Evolutionary conservation across 2,888 invertebrate genomes (phyloP).

Genomic region (Anthophora plumipes): DNA sequence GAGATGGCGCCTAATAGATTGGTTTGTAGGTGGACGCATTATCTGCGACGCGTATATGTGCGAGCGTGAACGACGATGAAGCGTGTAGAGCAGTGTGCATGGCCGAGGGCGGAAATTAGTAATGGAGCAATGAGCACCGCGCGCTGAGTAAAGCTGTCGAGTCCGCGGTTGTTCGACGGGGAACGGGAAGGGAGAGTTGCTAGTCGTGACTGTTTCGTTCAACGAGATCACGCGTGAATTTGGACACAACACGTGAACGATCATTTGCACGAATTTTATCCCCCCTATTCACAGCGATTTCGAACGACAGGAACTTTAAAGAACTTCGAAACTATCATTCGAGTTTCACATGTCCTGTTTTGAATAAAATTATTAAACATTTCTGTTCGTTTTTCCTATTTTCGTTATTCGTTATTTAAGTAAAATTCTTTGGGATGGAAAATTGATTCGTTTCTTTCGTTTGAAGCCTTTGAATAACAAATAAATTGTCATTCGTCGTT

Average conservation of each 20-base stretch:
- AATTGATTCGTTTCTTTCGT: too few species aligned
- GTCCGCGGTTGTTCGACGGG: slow-evolving; percentile 47
- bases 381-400: too few species aligned
- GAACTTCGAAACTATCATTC: too few species aligned
- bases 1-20: slow-evolving; percentile 85
- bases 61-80: slow-evolving; percentile 48
- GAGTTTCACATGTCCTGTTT: background rate
- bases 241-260: slow-evolving; percentile 25
- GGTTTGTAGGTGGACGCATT: slow-evolving; percentile 85
- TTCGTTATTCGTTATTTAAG: too few species aligned
- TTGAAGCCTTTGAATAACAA: too few species aligned
- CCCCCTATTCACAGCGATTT: too few species aligned
- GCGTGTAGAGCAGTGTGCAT: slow-evolving; percentile 53
- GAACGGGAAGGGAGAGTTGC: slow-evolving; percentile 4
- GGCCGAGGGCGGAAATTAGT: slow-evolving; percentile 82
- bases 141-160: slow-evolving; percentile 76
- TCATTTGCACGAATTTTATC: background rate
- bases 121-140: slow-evolving; percentile 82
- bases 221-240: slow-evolving; percentile 62
- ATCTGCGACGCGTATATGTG: slow-evolving; percentile 74
- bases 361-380: too few species aligned
- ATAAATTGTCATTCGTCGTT: too few species aligned
- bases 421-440: too few species aligned
- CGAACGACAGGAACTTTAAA: too few species aligned
- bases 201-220: slow-evolving; percentile 65